Percentiles rank a stretch among this genome's conserved stretches.
These are phyloP conservation scores for Acleris literana DNA, from an alignment of 2,888 invertebrate genomes.

Conservation along the genomic window DNA sequence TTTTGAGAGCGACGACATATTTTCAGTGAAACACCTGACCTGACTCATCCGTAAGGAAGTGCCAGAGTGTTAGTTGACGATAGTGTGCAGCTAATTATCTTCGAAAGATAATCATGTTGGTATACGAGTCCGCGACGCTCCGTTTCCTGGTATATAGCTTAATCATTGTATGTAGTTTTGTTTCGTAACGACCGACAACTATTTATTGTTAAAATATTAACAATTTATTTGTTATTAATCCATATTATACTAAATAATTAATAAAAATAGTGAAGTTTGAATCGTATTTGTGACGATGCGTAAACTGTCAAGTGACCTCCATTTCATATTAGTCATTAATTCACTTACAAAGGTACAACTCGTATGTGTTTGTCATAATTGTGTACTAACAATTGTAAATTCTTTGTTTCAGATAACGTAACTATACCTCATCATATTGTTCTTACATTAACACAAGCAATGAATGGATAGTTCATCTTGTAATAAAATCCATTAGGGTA, in stretches of 20 bases:
- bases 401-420: constrained; percentile 70
- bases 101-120: constrained; percentile 51
- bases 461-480: constrained; percentile 47
- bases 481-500: constrained; percentile 46
- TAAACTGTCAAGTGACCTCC: neutral
- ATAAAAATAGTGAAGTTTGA: neutral
- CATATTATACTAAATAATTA: neutral
- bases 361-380: neutral
- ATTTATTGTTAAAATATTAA: too few species aligned
- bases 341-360: neutral
- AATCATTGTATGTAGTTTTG: constrained; percentile 38
- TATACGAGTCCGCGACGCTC: constrained; percentile 45
- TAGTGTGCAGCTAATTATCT: constrained; percentile 49
- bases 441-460: constrained; percentile 56
- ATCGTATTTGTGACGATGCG: too few species aligned
- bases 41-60: constrained; percentile 4
- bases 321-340: constrained; percentile 1
- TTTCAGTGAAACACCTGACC: constrained; percentile 9
- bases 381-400: constrained; percentile 37
- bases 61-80: constrained; percentile 15
- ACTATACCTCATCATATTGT: constrained; percentile 44
- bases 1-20: neutral
- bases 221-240: too few species aligned
- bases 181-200: neutral
- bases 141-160: constrained; percentile 46